Percentiles rank a stretch among this genome's conserved stretches.
Conservation (phyloP, 1,140 invertebrate species). For the Drosophila truncata region DNA sequence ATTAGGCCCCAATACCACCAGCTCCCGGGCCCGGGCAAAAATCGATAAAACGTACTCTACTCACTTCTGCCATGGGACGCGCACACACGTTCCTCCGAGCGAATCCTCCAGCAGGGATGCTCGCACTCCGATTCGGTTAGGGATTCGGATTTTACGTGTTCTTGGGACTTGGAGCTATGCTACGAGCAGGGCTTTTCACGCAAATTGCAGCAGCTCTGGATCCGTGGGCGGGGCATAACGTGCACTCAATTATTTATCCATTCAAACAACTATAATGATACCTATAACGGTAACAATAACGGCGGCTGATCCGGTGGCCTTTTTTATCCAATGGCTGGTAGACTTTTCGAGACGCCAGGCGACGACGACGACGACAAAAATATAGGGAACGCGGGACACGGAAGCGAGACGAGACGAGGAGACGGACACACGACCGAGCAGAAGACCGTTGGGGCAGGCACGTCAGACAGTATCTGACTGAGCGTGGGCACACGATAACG, state of each 20-base stretch:
- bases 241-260: constrained; percentile 37
- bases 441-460: constrained; percentile 62
- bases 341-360: constrained; percentile 21
- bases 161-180: constrained; percentile 26
- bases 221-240: constrained; percentile 48
- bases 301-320: not conserved
- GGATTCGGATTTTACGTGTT: constrained; percentile 1
- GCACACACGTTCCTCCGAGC: constrained; percentile 20
- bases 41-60: constrained; percentile 68
- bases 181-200: constrained; percentile 32
- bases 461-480: constrained; percentile 79
- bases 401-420: constrained; percentile 9
- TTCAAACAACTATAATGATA: constrained; percentile 1
- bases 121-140: constrained; percentile 7
- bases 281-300: constrained; percentile 3
- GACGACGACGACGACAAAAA: constrained; percentile 16
- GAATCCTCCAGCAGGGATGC: constrained; percentile 16
- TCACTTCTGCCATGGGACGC: constrained; percentile 65
- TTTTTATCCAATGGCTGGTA: constrained; percentile 17
- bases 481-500: constrained; percentile 71
- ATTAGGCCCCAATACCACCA: constrained; percentile 46
- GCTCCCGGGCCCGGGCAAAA: constrained; percentile 56
- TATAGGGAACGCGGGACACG: constrained; percentile 18
- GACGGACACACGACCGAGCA: constrained; percentile 38
- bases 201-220: constrained; percentile 14